Conservation (phyloP, 2,113 vertebrate species). For the Stigmatopora nigra region DNA sequence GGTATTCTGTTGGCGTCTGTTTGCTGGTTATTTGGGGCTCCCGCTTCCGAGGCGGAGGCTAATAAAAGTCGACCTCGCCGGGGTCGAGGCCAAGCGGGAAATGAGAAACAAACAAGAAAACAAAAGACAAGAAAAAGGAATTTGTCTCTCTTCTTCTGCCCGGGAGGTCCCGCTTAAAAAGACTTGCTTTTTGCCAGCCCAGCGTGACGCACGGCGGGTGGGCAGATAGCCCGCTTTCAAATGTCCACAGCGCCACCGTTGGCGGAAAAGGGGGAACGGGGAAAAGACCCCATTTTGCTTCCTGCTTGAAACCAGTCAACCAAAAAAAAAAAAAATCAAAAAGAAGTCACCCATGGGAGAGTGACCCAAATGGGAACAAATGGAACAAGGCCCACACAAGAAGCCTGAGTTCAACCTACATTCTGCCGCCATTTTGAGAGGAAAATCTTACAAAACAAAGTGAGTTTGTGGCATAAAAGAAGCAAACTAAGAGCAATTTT, state of each 20-base stretch:
- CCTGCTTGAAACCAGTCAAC: too few species aligned
- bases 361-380: too few species aligned
- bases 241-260: not conserved
- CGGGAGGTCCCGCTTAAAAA: not conserved
- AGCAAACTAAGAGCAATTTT: too few species aligned
- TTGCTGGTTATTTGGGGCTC: conserved; percentile 33
- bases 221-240: not conserved
- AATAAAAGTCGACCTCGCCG: conserved; percentile 34
- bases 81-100: conserved; percentile 41
- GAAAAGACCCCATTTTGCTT: too few species aligned
- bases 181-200: not conserved
- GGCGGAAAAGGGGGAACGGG: too few species aligned
- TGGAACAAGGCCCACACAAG: too few species aligned
- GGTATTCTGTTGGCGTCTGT: conserved; percentile 28
- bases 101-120: conserved; percentile 20
- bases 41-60: conserved; percentile 20
- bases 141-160: not conserved
- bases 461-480: too few species aligned
- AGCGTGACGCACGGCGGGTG: not conserved
- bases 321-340: too few species aligned
- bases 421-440: too few species aligned
- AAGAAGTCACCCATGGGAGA: too few species aligned
- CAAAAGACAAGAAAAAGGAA: not conserved
- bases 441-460: too few species aligned
- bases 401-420: too few species aligned